Conservation (phyloP, 2,113 vertebrate genomes). For the Anguilla rostrata region DNA sequence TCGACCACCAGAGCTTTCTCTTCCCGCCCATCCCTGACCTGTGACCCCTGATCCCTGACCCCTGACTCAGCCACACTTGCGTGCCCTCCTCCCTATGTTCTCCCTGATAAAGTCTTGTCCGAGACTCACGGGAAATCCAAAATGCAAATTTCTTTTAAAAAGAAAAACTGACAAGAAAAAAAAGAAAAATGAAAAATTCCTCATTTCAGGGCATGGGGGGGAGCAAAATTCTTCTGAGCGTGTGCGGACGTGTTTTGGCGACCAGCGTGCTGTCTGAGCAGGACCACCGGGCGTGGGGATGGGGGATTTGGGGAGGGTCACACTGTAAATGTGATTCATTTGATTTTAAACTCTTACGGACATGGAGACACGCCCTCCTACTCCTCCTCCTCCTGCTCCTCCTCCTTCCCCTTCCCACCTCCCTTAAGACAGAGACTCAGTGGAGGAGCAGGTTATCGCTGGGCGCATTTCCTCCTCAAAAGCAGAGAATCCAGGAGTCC, state of each 20-base stretch:
- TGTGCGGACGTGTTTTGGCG: conserved; percentile 26
- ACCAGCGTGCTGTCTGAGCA: background rate
- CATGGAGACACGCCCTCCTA: background rate
- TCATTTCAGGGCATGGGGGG: conserved; percentile 35
- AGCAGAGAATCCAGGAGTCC: background rate
- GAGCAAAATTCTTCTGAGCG: conserved; percentile 59
- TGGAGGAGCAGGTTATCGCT: background rate
- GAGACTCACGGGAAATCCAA: conserved; percentile 10
- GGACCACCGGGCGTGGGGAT: too few relatives aligned
- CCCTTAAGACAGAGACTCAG: background rate
- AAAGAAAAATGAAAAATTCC: conserved; percentile 23
- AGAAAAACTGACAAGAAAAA: too few relatives aligned
- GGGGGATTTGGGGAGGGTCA: background rate
- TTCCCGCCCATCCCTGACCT: background rate
- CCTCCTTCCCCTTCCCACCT: too few relatives aligned
- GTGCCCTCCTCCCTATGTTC: too few relatives aligned
- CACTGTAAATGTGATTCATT: background rate
- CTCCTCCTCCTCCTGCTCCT: background rate
- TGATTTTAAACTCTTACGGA: background rate
- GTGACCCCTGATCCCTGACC: background rate
- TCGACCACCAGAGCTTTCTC: background rate
- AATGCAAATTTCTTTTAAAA: conserved; percentile 26
- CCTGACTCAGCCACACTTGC: background rate
- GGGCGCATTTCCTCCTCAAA: background rate
- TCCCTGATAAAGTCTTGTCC: background rate